phyloP scores from a whole-genome alignment of 2,113 vertebrate species.

The Mormyrus iriodes region DNA sequence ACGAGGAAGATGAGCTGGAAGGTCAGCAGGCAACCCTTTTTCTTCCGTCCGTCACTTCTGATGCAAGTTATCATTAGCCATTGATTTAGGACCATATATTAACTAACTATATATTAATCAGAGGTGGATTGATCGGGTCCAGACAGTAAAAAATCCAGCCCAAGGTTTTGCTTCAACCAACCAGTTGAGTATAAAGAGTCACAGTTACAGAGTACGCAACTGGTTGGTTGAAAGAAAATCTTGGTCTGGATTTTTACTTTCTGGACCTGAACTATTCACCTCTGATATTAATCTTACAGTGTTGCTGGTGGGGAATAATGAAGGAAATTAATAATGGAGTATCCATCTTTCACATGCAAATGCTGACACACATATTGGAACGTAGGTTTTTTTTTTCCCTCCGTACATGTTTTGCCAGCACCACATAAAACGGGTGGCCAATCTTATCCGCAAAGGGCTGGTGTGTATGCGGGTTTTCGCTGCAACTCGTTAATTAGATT shows the following conservation, averaged over 20 bases:
- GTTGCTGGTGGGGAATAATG: neutral
- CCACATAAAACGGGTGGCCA: no score
- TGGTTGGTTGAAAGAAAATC: neutral
- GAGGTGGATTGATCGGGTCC: neutral
- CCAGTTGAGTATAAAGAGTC: neutral
- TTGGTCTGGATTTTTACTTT: neutral
- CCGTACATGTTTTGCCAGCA: neutral
- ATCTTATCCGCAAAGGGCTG: no score
- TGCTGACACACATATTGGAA: neutral
- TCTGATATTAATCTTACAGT: neutral
- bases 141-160: neutral
- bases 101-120: neutral
- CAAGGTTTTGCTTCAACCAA: neutral
- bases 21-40: constrained; percentile 53
- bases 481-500: no score
- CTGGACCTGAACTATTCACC: neutral
- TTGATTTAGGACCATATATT: neutral
- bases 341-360: neutral
- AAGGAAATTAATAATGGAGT: neutral
- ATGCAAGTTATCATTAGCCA: neutral
- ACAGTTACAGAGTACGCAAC: no score
- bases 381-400: neutral
- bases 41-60: no score
- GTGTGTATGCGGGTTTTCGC: no score
- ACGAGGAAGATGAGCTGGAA: constrained; percentile 88